Evolutionary conservation across 1,140 invertebrate genomes (phyloP).

Genomic region (Doryteuthis pealeii): DNA sequence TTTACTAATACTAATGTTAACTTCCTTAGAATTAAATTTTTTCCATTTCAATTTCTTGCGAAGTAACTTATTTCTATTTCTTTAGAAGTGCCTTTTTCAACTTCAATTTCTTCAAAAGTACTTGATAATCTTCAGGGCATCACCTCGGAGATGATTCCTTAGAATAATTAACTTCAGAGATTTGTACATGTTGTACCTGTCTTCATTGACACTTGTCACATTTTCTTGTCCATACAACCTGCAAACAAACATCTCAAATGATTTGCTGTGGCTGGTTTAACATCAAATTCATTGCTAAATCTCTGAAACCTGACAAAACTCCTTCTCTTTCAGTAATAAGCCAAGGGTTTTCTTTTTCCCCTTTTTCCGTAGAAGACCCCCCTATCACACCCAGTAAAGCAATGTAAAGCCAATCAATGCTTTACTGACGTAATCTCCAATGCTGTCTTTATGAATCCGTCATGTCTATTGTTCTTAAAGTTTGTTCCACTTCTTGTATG

Average conservation of each 20-base stretch:
- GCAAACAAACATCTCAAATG: constrained; percentile 16
- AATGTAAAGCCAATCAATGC: constrained; percentile 18
- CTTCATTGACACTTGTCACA: constrained; percentile 1
- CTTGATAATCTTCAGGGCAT: too few species aligned
- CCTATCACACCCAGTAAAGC: constrained; percentile 18
- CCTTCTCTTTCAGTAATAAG: background rate
- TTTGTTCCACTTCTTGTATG: background rate
- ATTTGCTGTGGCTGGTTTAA: background rate
- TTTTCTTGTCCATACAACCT: background rate
- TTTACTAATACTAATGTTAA: too few species aligned
- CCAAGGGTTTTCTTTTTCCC: constrained; percentile 15
- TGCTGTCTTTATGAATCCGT: background rate
- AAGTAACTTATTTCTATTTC: too few species aligned
- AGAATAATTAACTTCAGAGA: too few species aligned
- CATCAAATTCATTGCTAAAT: background rate
- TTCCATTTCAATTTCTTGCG: too few species aligned
- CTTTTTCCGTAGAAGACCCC: background rate
- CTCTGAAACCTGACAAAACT: background rate
- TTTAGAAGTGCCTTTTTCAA: too few species aligned
- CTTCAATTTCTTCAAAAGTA: too few species aligned
- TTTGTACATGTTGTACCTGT: constrained; percentile 4
- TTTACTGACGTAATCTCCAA: background rate
- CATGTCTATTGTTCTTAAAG: background rate
- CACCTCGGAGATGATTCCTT: too few species aligned
- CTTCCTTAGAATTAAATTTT: too few species aligned